Base-by-base conservation (phyloP, 2,888 invertebrate genomes). In the Dilophus febrilis region DNA sequence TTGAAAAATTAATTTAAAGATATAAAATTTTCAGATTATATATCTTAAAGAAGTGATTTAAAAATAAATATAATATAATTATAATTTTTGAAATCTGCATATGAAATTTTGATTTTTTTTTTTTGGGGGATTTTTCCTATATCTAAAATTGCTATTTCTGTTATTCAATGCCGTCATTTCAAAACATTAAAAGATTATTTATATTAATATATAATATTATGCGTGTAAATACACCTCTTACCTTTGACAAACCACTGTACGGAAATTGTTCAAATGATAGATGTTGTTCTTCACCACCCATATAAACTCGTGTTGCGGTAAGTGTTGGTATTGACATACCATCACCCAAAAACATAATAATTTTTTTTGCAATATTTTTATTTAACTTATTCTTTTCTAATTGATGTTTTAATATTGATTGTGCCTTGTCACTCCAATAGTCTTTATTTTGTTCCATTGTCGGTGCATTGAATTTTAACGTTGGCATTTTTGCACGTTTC, bases 301-400 rank as follows among this genome's bases (percentile, higher is more conserved):
- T 64, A 55, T 79, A 81, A 1, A 77, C 76, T 45, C 88, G 68
- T 2, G 84, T 73, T 0, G 86, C 86, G 1, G 83, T 77, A 36
- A 86, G 59, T 0, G 88, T 88, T 1, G 85, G 71, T 45, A 87
- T 70, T 30, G 86, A 84, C 86, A 90, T 85, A 2, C 88, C 88
- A 53, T 90, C 90, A 7, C 81, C 82, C 42, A 83, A 62, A 56
- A 80, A 80, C 55, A 81, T 61, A 36, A 82, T 73, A 10, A 78
- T 61, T 57, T 80, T 81, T 46, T 62, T 63, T 10, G 70, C 69
- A 46, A 56, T 35, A 40, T 61, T 29, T 35, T 35, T 35, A 13
- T 35, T 35, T 35, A 35, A 14, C 13, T 11, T 26, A 22, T 35
- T 35, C 13, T 35, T 35, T 11, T 35, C 26, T 26, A 35, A 26